Evolutionary conservation across 2,113 vertebrate genomes (phyloP), one percentile per base, ranked within the genome.

Genomic region (Ochotona princeps): DNA sequence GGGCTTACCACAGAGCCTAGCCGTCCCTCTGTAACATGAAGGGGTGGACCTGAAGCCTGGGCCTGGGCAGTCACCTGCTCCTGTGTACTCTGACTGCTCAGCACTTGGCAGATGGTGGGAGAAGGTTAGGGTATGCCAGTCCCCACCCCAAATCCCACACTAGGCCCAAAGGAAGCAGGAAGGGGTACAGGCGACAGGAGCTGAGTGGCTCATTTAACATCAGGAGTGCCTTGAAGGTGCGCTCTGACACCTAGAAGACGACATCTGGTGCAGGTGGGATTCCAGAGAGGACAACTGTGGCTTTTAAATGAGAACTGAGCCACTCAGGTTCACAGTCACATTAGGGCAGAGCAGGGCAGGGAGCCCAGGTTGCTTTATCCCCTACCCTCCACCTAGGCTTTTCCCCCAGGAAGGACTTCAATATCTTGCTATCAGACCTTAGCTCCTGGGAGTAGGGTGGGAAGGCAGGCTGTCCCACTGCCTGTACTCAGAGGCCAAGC

Each of bases 101-200:
- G 47, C 26, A 60, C 3, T 49, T 49, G 2, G 17, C 9, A 0
- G 21, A 65, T 47, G 30, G 25, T 4, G 61, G 69, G 25, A 38
- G 61, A 15, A 11, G 49, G 21, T 30, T 69, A 23, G 60, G 21
- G 30, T 60, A 54, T 13, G 1, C 44, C 23, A 7, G 8, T 12
- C 38, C 49, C 44, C 0, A 4, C 8, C 49, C 11, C 20, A 23
- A 0, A 12, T 4, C 9, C 0, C 51, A 23, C 60, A 5, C 2
- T 4, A 60, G 49, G 83, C 32, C 80, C 75, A 32, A 8, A 75
- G 80, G 75, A 69, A 65, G 60, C 44, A 26, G 30, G 14, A 7
- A 44, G 32, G 2, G 30, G 6, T 72, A 5, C 32, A 18, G 72
- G 38, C 6, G 1, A 15, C 25, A 6, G 38, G 20, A 4, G 9